phyloP scores from a whole-genome alignment of 2,888 invertebrate species.

The Drosophila incognita region DNA sequence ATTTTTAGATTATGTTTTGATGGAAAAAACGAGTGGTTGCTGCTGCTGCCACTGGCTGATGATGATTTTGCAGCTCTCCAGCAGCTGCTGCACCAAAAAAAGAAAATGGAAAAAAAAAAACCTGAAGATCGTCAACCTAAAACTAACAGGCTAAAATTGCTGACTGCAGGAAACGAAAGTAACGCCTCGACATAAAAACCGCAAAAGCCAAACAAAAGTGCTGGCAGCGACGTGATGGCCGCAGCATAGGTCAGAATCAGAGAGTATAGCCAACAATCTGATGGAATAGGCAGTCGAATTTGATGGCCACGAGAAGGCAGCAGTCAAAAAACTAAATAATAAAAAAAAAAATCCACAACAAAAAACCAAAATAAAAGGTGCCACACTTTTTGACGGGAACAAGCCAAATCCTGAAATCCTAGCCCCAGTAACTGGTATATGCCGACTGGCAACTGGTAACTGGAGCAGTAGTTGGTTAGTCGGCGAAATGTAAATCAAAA shows the following conservation, averaged over 20 bases:
- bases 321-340: neutral
- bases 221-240: conserved; percentile 58
- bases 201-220: conserved; percentile 73
- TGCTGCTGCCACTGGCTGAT: conserved; percentile 29
- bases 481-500: conserved; percentile 77
- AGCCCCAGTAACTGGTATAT: conserved; percentile 7
- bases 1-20: conserved; percentile 72
- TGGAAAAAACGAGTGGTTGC: conserved; percentile 23
- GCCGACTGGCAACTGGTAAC: conserved; percentile 11
- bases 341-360: neutral
- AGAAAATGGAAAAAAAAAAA: neutral
- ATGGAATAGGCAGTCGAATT: conserved; percentile 61
- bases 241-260: conserved; percentile 45
- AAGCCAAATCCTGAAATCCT: conserved; percentile 53
- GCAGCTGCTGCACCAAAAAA: conserved; percentile 15
- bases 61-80: conserved; percentile 40
- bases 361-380: conserved; percentile 7
- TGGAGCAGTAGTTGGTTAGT: conserved; percentile 61
- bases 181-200: conserved; percentile 62
- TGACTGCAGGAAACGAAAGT: conserved; percentile 60
- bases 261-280: conserved; percentile 21
- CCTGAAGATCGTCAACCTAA: conserved; percentile 53
- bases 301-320: conserved; percentile 41
- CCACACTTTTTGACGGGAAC: conserved; percentile 32
- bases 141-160: conserved; percentile 62